Base-by-base conservation (phyloP, 1,140 invertebrate genomes). In the Drosophila bocqueti region DNA sequence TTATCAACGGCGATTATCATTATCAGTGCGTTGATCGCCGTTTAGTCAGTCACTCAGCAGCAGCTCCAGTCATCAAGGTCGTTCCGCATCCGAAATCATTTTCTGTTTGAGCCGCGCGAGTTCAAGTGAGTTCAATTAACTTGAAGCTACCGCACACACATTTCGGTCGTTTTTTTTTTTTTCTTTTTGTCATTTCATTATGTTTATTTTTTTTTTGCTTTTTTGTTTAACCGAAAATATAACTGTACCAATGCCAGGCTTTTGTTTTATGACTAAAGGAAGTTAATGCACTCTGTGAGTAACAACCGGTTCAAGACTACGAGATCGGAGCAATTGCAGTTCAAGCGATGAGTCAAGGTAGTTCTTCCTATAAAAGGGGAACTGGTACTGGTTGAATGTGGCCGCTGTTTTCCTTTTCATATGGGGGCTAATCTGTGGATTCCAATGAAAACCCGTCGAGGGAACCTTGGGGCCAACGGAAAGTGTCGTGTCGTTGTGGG, bases 101-200 rank as follows among this genome's bases (percentile, higher is more conserved):
- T 76, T 71, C 54, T 65, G 57, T 65, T 65, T 69, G 16, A 55
- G 50, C 64, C 9, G 11, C n/a, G 21, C n/a, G 42, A 66, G 84
- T 87, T 87, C 84, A 86, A 75, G 76, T 29, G 86, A 79, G 85
- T 90, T 90, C 85, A 90, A 85, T 90, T 90, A 84, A 83, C 84
- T 84, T 58, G 50, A 43, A 71, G 40, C 71, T 58, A 42, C 55
- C 49, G 34, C 49, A 9, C 31, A 9, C 31, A 68, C 62, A 74
- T 66, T 75, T 69, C 43, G 42, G 68, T 36, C 8, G 3, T 3
- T 42, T 42, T 42, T 55, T 71, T 21, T 21, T 71, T 67, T 46
- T 31, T 21, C 2, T 50, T 34, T 31, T 13, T 34, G 13, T 54
- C 52, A 15, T 40, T 55, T 55, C 52, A 55, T 55, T 38, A 34